Evolutionary conservation across 2,113 vertebrate genomes (phyloP), one percentile per base, ranked within the genome.

Genomic region (Thinocorus orbignyianus): DNA sequence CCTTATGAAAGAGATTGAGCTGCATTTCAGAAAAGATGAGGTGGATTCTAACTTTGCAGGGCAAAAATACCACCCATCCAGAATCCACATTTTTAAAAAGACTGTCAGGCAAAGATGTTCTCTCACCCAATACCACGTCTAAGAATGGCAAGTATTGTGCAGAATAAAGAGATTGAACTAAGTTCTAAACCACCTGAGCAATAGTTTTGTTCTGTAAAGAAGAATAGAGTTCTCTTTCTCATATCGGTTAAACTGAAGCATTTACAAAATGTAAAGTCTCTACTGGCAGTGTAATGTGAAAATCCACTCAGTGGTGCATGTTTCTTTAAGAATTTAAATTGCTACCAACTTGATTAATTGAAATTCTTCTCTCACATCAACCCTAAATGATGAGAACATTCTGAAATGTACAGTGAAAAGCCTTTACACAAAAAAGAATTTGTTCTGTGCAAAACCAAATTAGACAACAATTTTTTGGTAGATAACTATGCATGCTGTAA

Each of bases 131-230:
- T 93, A 39, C 30, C 68, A 81, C 61, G 81, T 51, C 55, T 51
- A 65, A 55, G 80, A 94, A 88, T 57, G 51, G 46, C 0, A 1
- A 90, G 8, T 65, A 48, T 35, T 95, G 41, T 88, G 33, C 2
- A 26, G 76, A 90, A 93, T 60, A 95, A 92, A 97, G 61, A 68
- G 55, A 92, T 93, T 61, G 92, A 94, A 90, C 26, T 20, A 88
- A 55, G 64, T 92, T 88, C 79, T 90, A 74, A 88, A 93, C 79
- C 49, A 83, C 22, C 64, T 22, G 35, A 77, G 39, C 55, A 94
- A 87, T 39, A 87, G 61, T 92, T 94, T 85, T 86, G 37, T 94
- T 93, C 39, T 5, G 55, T 30, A 90, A 90, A 95, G 42, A 92
- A 82, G 26, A 89, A 78, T 28, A 71, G 30, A 68, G 26, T 69